Percentiles rank a stretch among this genome's conserved stretches.
These are phyloP conservation scores for Leptopilina myrica DNA, from an alignment of 2,888 invertebrate species.

Conservation along the genomic window DNA sequence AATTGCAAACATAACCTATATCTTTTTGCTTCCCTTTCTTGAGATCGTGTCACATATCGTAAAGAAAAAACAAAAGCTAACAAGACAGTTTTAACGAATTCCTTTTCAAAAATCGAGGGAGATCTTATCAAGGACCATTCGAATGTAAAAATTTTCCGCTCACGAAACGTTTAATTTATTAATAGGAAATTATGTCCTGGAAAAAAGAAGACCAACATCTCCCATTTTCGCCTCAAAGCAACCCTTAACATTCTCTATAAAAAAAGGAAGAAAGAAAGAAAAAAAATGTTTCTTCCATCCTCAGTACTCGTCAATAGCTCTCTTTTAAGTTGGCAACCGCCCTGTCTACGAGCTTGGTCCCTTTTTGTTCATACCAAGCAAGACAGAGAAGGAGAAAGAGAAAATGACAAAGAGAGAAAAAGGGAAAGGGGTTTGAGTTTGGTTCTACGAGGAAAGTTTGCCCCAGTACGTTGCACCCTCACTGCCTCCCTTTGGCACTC, in stretches of 20 bases:
- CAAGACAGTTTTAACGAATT: too few relatives aligned
- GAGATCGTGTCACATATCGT: too few relatives aligned
- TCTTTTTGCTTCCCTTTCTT: too few relatives aligned
- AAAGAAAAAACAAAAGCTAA: too few relatives aligned
- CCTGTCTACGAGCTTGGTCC: constrained; percentile 62
- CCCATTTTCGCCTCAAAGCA: neutral
- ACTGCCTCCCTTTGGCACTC: constrained; percentile 54
- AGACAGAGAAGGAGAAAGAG: constrained; percentile 13
- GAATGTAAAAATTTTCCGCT: too few relatives aligned
- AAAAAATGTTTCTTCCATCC: constrained; percentile 38
- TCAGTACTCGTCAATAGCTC: constrained; percentile 60
- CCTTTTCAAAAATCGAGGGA: too few relatives aligned
- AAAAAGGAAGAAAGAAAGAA: too few relatives aligned
- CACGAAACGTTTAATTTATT: neutral
- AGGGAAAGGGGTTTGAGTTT: constrained; percentile 48
- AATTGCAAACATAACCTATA: too few relatives aligned
- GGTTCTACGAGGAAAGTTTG: constrained; percentile 65
- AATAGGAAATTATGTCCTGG: neutral
- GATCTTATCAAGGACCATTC: too few relatives aligned
- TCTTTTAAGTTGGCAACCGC: constrained; percentile 68
- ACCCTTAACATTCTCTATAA: constrained; percentile 3
- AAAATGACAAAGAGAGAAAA: constrained; percentile 10
- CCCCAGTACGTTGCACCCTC: constrained; percentile 75
- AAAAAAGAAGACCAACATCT: neutral
- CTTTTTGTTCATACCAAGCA: constrained; percentile 58